phyloP scores from a whole-genome alignment of 2,888 invertebrate species.

The Scaptomyza reducta region DNA sequence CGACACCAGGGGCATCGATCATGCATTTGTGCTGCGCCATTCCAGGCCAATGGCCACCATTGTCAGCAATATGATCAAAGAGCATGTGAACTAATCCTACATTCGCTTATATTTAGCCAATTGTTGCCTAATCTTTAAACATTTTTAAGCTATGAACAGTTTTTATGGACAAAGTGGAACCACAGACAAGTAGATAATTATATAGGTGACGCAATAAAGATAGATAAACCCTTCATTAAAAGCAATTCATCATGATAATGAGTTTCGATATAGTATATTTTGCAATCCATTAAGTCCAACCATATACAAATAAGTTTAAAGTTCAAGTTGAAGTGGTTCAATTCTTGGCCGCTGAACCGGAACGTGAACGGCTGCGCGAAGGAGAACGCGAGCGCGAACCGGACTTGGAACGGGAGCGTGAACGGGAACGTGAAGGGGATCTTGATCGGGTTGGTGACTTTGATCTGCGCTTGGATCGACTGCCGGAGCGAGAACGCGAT shows the following conservation, averaged over 20 bases:
- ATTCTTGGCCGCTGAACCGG: slow-evolving; percentile 65
- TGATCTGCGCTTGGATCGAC: slow-evolving; percentile 60
- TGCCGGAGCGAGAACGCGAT: slow-evolving; percentile 54
- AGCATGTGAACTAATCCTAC: slow-evolving; percentile 50
- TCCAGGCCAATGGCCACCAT: slow-evolving; percentile 86
- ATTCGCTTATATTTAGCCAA: slow-evolving; percentile 28
- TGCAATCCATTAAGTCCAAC: slow-evolving; percentile 12
- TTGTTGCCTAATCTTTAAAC: slow-evolving; percentile 50
- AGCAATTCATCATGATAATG: background rate
- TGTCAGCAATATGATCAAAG: slow-evolving; percentile 81
- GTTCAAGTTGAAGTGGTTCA: slow-evolving; percentile 17
- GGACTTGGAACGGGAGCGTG: background rate
- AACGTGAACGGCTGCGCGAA: slow-evolving; percentile 58
- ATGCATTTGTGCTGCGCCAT: slow-evolving; percentile 92
- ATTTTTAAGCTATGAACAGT: background rate
- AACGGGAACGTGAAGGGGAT: slow-evolving; percentile 56
- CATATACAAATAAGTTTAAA: background rate
- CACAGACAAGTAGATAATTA: background rate
- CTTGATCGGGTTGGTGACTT: slow-evolving; percentile 43
- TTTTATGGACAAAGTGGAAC: background rate
- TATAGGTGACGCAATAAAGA: slow-evolving; percentile 13
- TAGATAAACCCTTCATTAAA: no score
- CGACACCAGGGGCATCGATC: slow-evolving; percentile 87
- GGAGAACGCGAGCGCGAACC: slow-evolving; percentile 75
- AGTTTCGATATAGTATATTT: slow-evolving; percentile 25